Evolutionary conservation across 2,113 vertebrate genomes (phyloP).

Genomic region (Pteropus alecto): DNA sequence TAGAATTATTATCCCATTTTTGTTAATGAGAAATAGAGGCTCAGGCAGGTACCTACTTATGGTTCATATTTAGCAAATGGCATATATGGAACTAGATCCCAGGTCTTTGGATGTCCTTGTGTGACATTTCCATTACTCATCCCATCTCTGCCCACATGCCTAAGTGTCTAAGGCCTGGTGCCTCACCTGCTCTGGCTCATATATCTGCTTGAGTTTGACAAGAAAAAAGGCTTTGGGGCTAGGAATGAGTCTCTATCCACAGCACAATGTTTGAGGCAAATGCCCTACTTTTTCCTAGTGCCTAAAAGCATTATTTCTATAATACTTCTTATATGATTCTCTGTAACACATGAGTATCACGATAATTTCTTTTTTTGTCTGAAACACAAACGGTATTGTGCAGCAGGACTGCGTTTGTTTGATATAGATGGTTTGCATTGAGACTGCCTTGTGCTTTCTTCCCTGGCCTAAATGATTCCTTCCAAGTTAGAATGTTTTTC

Average conservation of each 20-base stretch:
- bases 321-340: background rate
- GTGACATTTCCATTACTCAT: background rate
- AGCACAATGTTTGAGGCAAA: background rate
- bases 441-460: slow-evolving; percentile 39
- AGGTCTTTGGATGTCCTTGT: background rate
- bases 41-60: background rate
- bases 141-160: background rate
- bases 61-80: background rate
- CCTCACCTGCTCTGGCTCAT: background rate
- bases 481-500: slow-evolving; percentile 48
- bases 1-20: background rate
- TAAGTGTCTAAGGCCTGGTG: background rate
- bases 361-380: background rate
- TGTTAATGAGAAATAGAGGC: background rate
- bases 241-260: background rate
- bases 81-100: background rate
- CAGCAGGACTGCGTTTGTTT: slow-evolving; percentile 6
- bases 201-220: background rate
- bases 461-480: slow-evolving; percentile 50
- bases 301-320: background rate
- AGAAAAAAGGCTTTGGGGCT: background rate
- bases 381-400: background rate
- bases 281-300: background rate
- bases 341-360: background rate
- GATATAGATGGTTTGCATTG: slow-evolving; percentile 43